These are phyloP conservation scores for Drosophila cardini DNA, from an alignment of 1,140 invertebrate genomes.

Conservation along the genomic window DNA sequence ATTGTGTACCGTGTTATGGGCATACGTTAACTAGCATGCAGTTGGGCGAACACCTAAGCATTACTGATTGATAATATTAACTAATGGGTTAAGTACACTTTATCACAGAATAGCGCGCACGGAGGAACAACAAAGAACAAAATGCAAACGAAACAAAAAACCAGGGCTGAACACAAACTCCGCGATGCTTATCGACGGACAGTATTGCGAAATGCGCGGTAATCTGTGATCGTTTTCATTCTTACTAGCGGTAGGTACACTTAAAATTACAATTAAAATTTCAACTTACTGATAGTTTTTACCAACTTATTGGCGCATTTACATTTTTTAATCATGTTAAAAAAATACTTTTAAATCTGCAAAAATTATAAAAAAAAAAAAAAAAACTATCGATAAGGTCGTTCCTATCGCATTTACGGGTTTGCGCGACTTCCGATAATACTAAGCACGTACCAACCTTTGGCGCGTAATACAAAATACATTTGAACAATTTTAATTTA, in stretches of 20 bases:
- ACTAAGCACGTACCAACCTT: too few relatives aligned
- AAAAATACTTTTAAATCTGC: background rate
- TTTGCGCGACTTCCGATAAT: too few relatives aligned
- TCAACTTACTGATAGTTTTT: too few relatives aligned
- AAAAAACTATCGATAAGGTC: too few relatives aligned
- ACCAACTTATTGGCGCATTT: too few relatives aligned
- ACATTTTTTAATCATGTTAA: background rate
- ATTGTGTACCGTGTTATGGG: constrained; percentile 1
- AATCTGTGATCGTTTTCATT: background rate
- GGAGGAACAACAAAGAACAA: constrained; percentile 55
- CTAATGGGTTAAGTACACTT: constrained; percentile 75
- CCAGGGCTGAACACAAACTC: constrained; percentile 20
- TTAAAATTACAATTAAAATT: background rate
- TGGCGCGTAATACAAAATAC: too few relatives aligned
- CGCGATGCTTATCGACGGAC: constrained; percentile 10
- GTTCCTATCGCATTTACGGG: too few relatives aligned
- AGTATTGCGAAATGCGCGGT: constrained; percentile 26
- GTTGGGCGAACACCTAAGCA: constrained; percentile 42
- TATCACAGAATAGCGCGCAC: constrained; percentile 73
- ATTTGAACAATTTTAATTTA: too few relatives aligned
- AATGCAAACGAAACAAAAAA: constrained; percentile 50
- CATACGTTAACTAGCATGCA: constrained; percentile 21
- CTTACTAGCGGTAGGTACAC: constrained; percentile 23
- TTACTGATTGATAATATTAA: constrained; percentile 63
- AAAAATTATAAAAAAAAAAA: too few relatives aligned